phyloP scores from a whole-genome alignment of 2,113 vertebrate genomes.

The Bostrychus sinensis region DNA sequence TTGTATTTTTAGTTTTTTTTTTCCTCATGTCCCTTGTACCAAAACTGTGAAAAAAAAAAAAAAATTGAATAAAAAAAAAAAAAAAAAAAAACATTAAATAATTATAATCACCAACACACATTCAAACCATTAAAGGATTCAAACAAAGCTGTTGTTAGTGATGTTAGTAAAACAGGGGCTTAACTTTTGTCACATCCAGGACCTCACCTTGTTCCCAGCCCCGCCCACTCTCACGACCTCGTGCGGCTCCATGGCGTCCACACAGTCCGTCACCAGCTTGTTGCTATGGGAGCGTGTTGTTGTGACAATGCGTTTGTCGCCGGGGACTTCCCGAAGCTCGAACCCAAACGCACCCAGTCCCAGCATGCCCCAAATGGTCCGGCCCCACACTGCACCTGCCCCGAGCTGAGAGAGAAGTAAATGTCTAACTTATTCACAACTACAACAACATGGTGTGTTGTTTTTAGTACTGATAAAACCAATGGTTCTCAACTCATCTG shows the following conservation, averaged over 20 bases:
- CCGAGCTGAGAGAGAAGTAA: constrained; percentile 79
- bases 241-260: constrained; percentile 90
- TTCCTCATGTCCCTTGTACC: too few relatives aligned
- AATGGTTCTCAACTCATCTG: too few relatives aligned
- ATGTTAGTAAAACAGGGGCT: too few relatives aligned
- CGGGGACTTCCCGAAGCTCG: constrained; percentile 87
- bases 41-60: too few relatives aligned
- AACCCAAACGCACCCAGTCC: constrained; percentile 94
- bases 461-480: too few relatives aligned
- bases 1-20: too few relatives aligned
- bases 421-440: background rate
- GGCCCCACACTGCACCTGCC: constrained; percentile 81
- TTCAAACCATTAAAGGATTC: too few relatives aligned
- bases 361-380: constrained; percentile 93
- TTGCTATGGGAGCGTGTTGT: constrained; percentile 96
- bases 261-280: constrained; percentile 88
- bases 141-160: too few relatives aligned
- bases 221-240: constrained; percentile 90
- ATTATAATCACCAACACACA: too few relatives aligned
- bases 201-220: constrained; percentile 95
- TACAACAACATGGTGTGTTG: background rate
- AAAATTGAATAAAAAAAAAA: too few relatives aligned
- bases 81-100: too few relatives aligned
- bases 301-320: constrained; percentile 86
- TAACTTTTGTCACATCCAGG: background rate